Evolutionary conservation across 64 coral and sea anemone genomes (phyloP), one percentile per base, ranked within the genome.

Genomic region (Hydrozoanthus tunicans): DNA sequence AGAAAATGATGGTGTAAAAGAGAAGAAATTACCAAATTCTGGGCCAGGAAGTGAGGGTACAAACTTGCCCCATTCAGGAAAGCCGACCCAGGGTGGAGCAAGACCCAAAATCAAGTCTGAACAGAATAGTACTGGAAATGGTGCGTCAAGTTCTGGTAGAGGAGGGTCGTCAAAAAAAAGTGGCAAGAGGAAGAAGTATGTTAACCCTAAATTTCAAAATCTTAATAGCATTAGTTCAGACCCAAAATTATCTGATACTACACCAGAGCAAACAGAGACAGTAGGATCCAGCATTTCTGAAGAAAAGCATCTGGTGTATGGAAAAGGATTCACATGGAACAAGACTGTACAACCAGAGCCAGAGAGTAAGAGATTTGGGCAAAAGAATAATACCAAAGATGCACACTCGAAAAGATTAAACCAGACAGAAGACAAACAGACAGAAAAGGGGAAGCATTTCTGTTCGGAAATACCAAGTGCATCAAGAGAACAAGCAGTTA

Each of bases 321-420:
- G 84, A 59, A 88, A 88, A 59, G 84, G 84, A 7, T 88, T 88
- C 53, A 88, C 54, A 51, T 88, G 84, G 84, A 88, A 88, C 55
- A 73, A 88, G 54, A 59, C 56, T 43, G 17, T 13, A 2, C 6
- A 71, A 71, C 5, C 53, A 67, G 65, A 58, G 52, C 23, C 56
- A 56, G 83, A 72, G 58, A 24, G 1, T 3, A 82, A 82, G 17
- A 27, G 32, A 0, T 13, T 53, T 11, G 13, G 2, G 7, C 24
- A 65, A 32, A 82, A 64, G 12, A 65, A 82, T 6, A 82, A 17
- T 3, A 82, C 66, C 66, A 73, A 73, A 73, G 52, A 56, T 6
- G 55, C 53, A 67, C 20, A 25, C 43, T 86, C 66, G 59, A 59
- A 17, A 88, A 88, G 74, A 0, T 25, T 24, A 88, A 88, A 17